Conservation (phyloP, 2,888 invertebrate genomes). For the Halictus quadricinctus region DNA sequence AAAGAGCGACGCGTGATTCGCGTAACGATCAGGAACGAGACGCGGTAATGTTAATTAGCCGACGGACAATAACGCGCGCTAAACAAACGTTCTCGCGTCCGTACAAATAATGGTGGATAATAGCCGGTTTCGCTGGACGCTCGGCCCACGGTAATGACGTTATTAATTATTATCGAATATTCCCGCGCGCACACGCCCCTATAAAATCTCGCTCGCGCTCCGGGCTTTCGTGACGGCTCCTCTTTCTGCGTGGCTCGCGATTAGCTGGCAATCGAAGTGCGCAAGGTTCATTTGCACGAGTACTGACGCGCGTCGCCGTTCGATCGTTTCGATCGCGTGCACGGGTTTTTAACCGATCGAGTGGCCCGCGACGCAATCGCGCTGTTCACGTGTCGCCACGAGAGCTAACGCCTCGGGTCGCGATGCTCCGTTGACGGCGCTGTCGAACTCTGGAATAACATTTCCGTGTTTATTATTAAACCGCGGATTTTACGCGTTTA, state of each 20-base stretch:
- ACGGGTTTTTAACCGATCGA: not conserved
- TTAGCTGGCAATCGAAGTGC: not conserved
- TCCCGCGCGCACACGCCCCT: not conserved
- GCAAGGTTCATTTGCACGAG: not conserved
- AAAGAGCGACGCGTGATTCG: not conserved
- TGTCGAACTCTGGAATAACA: not conserved
- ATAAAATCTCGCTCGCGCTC: not conserved
- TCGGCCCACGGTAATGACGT: not conserved
- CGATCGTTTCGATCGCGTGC: not conserved
- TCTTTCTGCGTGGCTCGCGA: not conserved
- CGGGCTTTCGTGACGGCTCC: not conserved
- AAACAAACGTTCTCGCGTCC: constrained; percentile 21
- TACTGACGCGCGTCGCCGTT: not conserved
- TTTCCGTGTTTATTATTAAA: not conserved
- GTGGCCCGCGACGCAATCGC: not conserved
- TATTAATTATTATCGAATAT: constrained; percentile 28
- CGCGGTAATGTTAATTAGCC: constrained; percentile 9
- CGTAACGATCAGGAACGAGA: not conserved
- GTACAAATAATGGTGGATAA: constrained; percentile 20
- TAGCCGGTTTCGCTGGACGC: not conserved
- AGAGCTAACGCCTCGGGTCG: not conserved
- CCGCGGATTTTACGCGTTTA: not conserved
- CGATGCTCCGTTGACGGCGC: not conserved
- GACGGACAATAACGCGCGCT: not conserved
- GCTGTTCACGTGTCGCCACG: not conserved